Evolutionary conservation across 2,113 vertebrate genomes (phyloP).

Genomic region (Chlamydotis undulata): DNA sequence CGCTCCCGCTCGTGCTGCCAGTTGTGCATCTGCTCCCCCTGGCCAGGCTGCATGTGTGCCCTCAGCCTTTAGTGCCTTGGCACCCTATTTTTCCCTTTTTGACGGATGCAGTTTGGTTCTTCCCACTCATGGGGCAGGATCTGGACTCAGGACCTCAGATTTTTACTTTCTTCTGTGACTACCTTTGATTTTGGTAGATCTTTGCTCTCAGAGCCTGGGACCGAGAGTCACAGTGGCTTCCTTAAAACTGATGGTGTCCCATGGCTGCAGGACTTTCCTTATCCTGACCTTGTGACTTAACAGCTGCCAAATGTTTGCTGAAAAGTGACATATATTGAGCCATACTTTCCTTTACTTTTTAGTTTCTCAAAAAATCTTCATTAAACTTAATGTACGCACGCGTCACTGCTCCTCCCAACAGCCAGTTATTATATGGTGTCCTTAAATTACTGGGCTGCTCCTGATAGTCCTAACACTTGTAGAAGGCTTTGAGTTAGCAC

Average conservation of each 20-base stretch:
- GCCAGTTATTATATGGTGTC: not conserved
- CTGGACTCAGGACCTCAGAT: not conserved
- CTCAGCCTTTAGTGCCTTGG: not conserved
- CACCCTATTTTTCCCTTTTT: not conserved
- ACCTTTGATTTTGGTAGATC: not conserved
- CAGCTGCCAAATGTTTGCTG: not conserved
- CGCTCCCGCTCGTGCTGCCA: fast-evolving
- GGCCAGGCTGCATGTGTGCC: not conserved
- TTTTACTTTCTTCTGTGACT: not conserved
- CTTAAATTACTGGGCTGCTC: not conserved
- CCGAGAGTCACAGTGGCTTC: not conserved
- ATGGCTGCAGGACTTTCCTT: not conserved
- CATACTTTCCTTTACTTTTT: not conserved
- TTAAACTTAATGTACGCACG: not conserved
- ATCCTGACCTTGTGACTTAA: not conserved
- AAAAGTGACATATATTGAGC: not conserved
- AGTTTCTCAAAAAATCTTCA: not conserved
- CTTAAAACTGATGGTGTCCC: not conserved
- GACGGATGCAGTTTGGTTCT: not conserved
- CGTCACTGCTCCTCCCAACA: not conserved
- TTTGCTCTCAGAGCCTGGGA: not conserved
- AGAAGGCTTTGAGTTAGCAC: not conserved
- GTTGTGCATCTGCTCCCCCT: not conserved
- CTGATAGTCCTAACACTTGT: not conserved
- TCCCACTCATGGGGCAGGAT: not conserved